A percentile compares a stretch with the other conserved stretches of the same genome.
Evolutionary conservation across 2,113 vertebrate genomes (phyloP).

Genomic region (Pristiophorus japonicus): DNA sequence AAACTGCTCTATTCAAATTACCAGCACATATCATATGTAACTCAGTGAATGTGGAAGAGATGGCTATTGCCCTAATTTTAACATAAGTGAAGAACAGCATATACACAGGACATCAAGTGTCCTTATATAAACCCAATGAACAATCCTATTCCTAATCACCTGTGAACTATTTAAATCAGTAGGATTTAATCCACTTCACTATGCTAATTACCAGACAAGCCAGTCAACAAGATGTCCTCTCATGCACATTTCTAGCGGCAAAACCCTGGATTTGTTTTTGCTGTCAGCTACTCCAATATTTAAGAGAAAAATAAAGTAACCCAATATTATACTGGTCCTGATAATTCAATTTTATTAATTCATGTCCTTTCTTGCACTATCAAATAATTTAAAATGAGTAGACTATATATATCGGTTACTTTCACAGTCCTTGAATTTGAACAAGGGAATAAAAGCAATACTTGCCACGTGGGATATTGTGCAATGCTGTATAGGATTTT

Average conservation of each 20-base stretch:
- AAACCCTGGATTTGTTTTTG: neutral
- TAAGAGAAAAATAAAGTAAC: neutral
- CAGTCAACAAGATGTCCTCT: neutral
- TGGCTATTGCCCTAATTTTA: neutral
- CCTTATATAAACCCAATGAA: neutral
- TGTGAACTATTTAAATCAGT: neutral
- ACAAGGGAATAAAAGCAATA: too few species aligned
- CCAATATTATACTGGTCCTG: neutral
- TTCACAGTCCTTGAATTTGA: too few species aligned
- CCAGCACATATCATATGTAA: neutral
- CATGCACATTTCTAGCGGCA: neutral
- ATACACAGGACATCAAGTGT: neutral
- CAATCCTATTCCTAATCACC: neutral
- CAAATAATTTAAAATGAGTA: neutral
- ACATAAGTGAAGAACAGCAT: neutral
- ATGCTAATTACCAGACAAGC: neutral
- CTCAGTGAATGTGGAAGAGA: neutral
- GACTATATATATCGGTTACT: too few species aligned
- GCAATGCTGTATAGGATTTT: too few species aligned
- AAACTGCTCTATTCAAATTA: neutral
- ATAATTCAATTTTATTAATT: too few species aligned
- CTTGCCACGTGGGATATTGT: too few species aligned
- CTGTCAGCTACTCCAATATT: neutral
- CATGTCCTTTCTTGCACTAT: too few species aligned
- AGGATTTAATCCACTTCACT: neutral